Evolutionary conservation across 2,113 vertebrate genomes (phyloP).

Genomic region (Tapirus terrestris): DNA sequence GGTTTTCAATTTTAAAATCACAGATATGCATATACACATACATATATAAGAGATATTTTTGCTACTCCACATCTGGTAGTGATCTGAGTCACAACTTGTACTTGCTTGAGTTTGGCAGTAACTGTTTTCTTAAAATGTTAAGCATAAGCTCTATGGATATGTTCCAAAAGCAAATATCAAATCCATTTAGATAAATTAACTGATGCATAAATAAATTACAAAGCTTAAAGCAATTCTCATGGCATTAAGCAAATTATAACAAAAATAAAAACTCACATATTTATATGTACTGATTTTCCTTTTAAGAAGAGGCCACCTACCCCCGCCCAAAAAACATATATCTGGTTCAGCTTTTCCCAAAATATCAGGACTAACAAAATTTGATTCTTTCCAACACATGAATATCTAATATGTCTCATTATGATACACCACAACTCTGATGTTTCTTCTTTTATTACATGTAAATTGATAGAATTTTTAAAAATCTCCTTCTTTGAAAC

Average conservation of each 20-base stretch:
- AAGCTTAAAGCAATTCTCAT: not conserved
- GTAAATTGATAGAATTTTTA: not conserved
- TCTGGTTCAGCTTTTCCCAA: not conserved
- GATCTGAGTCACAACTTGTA: slow-evolving; percentile 40
- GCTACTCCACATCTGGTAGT: not conserved
- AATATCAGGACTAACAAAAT: not conserved
- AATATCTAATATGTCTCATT: not conserved
- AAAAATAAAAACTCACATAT: not conserved
- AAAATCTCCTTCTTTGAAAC: not conserved
- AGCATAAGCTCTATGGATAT: not conserved
- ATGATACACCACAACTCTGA: not conserved
- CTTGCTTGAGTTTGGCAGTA: slow-evolving; percentile 26
- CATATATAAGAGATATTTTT: not conserved
- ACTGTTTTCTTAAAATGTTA: slow-evolving; percentile 55
- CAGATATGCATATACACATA: not conserved
- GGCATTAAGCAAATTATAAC: not conserved
- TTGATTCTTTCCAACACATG: not conserved
- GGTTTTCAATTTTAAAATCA: slow-evolving; percentile 57
- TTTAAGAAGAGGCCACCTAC: not conserved
- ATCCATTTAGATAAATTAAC: slow-evolving; percentile 28
- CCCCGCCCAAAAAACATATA: not conserved
- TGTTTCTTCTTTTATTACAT: not conserved
- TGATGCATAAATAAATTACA: not conserved
- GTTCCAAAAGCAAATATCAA: slow-evolving; percentile 39
- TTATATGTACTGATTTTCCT: not conserved